A percentile compares a stretch with the other conserved stretches of the same genome.
Conservation (phyloP, 2,797 vertebrate genomes). For the Sphenopsis melanotis region DNA sequence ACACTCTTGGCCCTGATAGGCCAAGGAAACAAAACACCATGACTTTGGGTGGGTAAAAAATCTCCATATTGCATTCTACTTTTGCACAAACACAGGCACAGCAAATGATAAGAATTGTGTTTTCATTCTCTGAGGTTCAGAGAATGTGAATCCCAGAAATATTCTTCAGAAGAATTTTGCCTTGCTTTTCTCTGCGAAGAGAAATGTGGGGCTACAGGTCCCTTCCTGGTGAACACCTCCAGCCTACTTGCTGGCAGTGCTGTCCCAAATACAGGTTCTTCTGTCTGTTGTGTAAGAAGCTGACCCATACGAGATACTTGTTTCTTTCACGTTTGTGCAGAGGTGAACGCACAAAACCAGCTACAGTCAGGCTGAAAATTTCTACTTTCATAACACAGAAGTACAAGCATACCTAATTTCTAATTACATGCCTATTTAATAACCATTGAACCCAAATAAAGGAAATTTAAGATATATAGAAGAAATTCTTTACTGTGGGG, state of each 20-base stretch:
- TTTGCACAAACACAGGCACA: no score
- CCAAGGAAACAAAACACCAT: no score
- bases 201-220: no score
- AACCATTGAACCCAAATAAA: not conserved
- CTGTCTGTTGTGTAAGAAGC: not conserved
- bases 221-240: not conserved
- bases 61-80: no score
- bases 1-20: no score
- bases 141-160: no score
- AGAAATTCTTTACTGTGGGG: not conserved
- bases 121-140: no score
- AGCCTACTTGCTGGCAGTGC: accelerated
- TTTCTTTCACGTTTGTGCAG: not conserved
- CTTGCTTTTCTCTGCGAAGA: no score
- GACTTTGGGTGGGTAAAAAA: no score
- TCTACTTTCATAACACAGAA: not conserved
- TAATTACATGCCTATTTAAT: not conserved
- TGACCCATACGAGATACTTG: accelerated
- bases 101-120: no score
- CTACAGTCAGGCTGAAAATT: not conserved
- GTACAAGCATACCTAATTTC: not conserved
- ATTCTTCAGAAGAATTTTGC: no score
- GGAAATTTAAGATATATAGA: not conserved
- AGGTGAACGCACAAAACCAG: not conserved
- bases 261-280: not conserved